phyloP scores from a whole-genome alignment of 2,888 invertebrate species.

The Agonopterix subpropinquella region DNA sequence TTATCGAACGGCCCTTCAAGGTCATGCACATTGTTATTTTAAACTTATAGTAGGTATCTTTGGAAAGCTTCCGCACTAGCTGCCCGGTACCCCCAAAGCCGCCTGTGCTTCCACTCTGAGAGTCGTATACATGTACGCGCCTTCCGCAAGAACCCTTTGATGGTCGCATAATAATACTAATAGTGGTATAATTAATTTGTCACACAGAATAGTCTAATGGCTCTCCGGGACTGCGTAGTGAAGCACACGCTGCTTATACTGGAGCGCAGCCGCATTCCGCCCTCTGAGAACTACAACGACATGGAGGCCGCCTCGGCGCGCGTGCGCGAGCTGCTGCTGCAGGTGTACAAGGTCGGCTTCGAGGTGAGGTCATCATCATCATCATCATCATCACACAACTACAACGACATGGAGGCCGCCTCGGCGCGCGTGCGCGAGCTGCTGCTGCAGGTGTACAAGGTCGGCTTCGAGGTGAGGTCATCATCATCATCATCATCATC shows the following conservation, averaged over 20 bases:
- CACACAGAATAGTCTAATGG: conserved; percentile 47
- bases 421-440: conserved; percentile 46
- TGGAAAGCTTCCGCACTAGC: no score
- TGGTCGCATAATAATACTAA: no score
- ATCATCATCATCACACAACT: not conserved
- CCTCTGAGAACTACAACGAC: conserved; percentile 22
- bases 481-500: not conserved
- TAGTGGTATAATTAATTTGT: no score
- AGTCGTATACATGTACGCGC: no score
- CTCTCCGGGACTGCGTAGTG: conserved; percentile 48
- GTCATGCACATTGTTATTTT: no score
- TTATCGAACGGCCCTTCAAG: no score
- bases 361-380: conserved; percentile 72
- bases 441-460: conserved; percentile 90
- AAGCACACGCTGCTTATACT: conserved; percentile 40
- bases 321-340: conserved; percentile 77
- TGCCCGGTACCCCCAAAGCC: no score
- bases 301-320: conserved; percentile 19
- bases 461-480: conserved; percentile 90
- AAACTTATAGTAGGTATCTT: no score
- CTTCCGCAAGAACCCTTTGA: no score
- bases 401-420: no score
- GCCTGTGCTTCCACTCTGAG: no score
- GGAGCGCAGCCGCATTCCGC: conserved; percentile 30
- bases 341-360: conserved; percentile 93